Evolutionary conservation across 2,113 vertebrate species (phyloP), one percentile per base, ranked within the genome.

Genomic region (Passer montanus): DNA sequence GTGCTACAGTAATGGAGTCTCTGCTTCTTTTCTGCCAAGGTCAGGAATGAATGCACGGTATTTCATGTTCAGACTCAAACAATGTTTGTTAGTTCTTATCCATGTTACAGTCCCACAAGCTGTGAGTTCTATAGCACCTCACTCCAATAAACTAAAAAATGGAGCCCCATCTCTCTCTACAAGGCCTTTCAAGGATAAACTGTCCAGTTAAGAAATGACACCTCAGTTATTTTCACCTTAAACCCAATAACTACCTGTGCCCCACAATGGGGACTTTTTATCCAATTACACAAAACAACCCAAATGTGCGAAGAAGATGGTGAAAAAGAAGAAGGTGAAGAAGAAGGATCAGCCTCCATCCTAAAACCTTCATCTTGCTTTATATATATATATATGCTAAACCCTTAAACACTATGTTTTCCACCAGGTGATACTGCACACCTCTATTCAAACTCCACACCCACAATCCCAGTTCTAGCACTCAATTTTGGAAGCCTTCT

Each of bases 221-320:
- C n/a, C n/a, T 59, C 2, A 24, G 35, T 59, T 59, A 35, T 24
- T 35, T 35, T 59, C 2, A 35, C 56, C 35, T 11, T 59, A 16
- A 35, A 59, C 22, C n/a, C 56, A 17, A 24, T 59, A 59, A 35
- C 15, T n/a, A 35, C 56, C 56, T 5, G 2, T 35, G n/a, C 10
- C 21, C 33, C 2, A 0, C 10, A 24, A 24, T 16, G 15, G 1
- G 6, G n/a, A 16, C 5, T 35, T 59, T 35, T 4, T 16, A 11
- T 7, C 9, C 22, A 35, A 35, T 59, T 35, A 35, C 56, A 59
- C 10, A 59, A 35, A 11, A 24, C 15, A 7, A 59, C n/a, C 3
- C 56, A 24, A 35, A 59, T 13, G 39, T 41, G 39, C 13, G 13
- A 41, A 13, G 39, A n/a, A 15, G 22, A 11, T 24, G n/a, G 35